A percentile compares a stretch with the other conserved stretches of the same genome.
Conservation (phyloP, 2,888 invertebrate species). For the Tipula confusa region DNA sequence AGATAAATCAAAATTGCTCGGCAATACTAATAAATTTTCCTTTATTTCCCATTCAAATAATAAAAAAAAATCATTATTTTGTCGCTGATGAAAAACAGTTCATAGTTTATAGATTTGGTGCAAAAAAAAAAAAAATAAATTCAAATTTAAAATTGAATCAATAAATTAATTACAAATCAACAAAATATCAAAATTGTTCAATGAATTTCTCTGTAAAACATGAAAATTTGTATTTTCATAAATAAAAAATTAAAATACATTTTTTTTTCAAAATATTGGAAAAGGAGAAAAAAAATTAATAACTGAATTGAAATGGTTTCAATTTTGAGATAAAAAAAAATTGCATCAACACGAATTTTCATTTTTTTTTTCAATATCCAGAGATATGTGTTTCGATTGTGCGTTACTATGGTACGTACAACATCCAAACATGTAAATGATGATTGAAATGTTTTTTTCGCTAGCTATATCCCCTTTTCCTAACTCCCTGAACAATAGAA, state of each 20-base stretch:
- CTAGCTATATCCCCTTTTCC: not conserved
- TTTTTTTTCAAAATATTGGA: not conserved
- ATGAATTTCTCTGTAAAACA: not conserved
- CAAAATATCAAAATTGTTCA: not conserved
- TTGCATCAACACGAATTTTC: not conserved
- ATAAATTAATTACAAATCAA: constrained; percentile 20
- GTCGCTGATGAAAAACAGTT: not conserved
- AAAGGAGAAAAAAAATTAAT: not conserved
- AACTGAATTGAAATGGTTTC: constrained; percentile 20
- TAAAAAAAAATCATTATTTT: not conserved
- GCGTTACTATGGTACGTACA: not conserved
- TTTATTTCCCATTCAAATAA: not conserved
- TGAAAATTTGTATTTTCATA: not conserved
- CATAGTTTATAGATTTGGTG: not conserved
- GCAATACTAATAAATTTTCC: not conserved
- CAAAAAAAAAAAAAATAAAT: not conserved
- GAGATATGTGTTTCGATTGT: not conserved
- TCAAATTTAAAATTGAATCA: not conserved
- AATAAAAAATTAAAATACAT: not conserved
- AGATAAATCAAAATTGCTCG: not conserved
- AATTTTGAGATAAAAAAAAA: not conserved
- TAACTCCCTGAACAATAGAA: not conserved
- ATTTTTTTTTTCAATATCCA: not conserved
- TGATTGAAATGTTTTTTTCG: not conserved
- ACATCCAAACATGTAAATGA: not conserved